Evolutionary conservation across 2,113 vertebrate species (phyloP).

Genomic region (Polypterus bichir): DNA sequence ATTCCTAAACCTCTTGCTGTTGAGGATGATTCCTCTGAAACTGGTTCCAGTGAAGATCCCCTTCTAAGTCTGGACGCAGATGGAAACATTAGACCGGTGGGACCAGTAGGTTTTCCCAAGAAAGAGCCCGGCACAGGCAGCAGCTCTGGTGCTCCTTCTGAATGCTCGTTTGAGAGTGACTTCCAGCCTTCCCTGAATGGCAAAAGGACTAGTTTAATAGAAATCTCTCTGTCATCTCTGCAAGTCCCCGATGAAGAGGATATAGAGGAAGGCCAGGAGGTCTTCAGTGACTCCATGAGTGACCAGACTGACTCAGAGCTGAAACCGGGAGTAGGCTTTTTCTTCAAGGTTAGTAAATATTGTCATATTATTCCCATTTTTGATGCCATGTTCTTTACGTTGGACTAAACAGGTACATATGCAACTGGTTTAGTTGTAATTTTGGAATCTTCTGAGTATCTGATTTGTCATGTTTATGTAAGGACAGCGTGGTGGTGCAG

Average conservation of each 20-base stretch:
- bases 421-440: no score
- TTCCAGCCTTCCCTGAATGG: slow-evolving; percentile 32
- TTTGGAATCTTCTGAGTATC: no score
- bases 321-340: slow-evolving; percentile 63
- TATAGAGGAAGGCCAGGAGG: slow-evolving; percentile 37
- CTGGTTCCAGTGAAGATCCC: slow-evolving; percentile 40
- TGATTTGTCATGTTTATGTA: no score
- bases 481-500: no score
- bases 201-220: slow-evolving; percentile 63
- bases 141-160: slow-evolving; percentile 55
- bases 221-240: slow-evolving; percentile 64
- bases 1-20: slow-evolving; percentile 8
- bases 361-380: neutral
- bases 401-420: no score
- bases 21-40: slow-evolving; percentile 37
- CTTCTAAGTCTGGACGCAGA: slow-evolving; percentile 50
- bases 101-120: slow-evolving; percentile 16
- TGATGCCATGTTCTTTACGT: neutral
- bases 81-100: slow-evolving; percentile 20
- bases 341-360: slow-evolving; percentile 48
- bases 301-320: slow-evolving; percentile 51
- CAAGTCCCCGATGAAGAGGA: slow-evolving; percentile 40
- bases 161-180: slow-evolving; percentile 65
- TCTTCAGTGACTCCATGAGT: slow-evolving; percentile 51
- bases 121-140: slow-evolving; percentile 32